Conservation (phyloP, 2,888 invertebrate species). For the Lagria hirta region DNA sequence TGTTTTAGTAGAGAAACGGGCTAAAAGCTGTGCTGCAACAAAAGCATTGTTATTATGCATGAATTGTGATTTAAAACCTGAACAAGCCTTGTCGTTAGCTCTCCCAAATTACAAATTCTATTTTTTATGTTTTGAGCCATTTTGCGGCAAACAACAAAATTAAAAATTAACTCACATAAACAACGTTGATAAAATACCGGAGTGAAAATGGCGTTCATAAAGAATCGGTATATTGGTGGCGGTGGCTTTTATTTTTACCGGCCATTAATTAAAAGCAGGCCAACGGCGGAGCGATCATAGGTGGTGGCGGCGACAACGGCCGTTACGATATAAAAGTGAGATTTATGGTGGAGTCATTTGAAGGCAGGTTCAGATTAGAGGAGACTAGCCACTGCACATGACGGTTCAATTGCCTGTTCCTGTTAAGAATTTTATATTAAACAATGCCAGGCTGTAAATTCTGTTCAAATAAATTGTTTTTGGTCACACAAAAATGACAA, state of each 20-base stretch:
- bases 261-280: constrained; percentile 47
- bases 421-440: constrained; percentile 34
- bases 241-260: constrained; percentile 43
- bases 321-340: constrained; percentile 46
- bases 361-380: constrained; percentile 29
- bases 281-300: constrained; percentile 41
- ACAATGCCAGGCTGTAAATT: constrained; percentile 31
- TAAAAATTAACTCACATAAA: constrained; percentile 18
- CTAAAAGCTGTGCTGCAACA: too few species aligned
- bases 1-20: too few species aligned
- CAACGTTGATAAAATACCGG: constrained; percentile 14
- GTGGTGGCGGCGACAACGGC: constrained; percentile 46
- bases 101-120: too few species aligned
- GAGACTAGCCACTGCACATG: constrained; percentile 29
- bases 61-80: too few species aligned
- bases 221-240: constrained; percentile 31
- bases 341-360: constrained; percentile 41
- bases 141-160: constrained; percentile 10
- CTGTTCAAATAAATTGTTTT: constrained; percentile 16
- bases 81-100: too few species aligned
- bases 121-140: too few species aligned
- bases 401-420: constrained; percentile 31
- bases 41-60: too few species aligned
- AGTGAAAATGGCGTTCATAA: constrained; percentile 19
- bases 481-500: too few species aligned